A percentile compares a stretch with the other conserved stretches of the same genome.
Evolutionary conservation across 1,140 invertebrate species (phyloP).

Genomic region (Elysia chlorotica): DNA sequence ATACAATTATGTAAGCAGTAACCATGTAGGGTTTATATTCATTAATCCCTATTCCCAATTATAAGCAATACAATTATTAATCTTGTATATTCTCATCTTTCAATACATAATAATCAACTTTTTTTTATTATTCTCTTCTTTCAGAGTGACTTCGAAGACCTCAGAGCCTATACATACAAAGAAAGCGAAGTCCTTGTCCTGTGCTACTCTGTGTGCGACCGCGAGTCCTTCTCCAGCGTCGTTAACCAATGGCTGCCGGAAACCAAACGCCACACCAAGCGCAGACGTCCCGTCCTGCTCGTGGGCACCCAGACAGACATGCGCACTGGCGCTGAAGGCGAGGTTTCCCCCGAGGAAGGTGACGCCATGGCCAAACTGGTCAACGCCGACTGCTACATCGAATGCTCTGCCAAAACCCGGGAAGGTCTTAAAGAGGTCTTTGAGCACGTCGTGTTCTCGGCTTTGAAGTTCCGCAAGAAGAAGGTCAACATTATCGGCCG

Average conservation of each 20-base stretch:
- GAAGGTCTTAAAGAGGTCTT: slow-evolving; percentile 90
- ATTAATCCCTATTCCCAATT: no score
- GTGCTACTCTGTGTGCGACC: slow-evolving; percentile 98
- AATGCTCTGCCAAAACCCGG: slow-evolving; percentile 89
- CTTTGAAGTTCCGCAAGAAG: slow-evolving; percentile 63
- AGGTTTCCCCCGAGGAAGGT: slow-evolving; percentile 77
- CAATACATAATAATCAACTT: no score
- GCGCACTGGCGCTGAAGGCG: slow-evolving; percentile 69
- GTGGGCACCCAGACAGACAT: slow-evolving; percentile 66
- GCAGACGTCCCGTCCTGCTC: slow-evolving; percentile 80
- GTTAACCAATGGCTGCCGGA: slow-evolving; percentile 78
- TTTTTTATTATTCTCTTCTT: slow-evolving; percentile 20
- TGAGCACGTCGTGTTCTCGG: slow-evolving; percentile 80
- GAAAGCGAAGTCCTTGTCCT: slow-evolving; percentile 98
- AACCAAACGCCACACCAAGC: slow-evolving; percentile 77
- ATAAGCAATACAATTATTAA: no score
- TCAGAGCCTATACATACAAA: slow-evolving; percentile 91
- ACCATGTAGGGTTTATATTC: no score
- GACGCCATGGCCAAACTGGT: slow-evolving; percentile 69
- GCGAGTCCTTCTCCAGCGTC: slow-evolving; percentile 97
- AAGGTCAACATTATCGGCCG: slow-evolving; percentile 39
- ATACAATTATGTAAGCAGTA: no score
- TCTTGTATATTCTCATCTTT: neutral
- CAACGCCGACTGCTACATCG: slow-evolving; percentile 86
- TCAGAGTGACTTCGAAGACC: slow-evolving; percentile 86